phyloP scores from a whole-genome alignment of 2,888 invertebrate species.

The Acanthococcus lagerstroemiae region DNA sequence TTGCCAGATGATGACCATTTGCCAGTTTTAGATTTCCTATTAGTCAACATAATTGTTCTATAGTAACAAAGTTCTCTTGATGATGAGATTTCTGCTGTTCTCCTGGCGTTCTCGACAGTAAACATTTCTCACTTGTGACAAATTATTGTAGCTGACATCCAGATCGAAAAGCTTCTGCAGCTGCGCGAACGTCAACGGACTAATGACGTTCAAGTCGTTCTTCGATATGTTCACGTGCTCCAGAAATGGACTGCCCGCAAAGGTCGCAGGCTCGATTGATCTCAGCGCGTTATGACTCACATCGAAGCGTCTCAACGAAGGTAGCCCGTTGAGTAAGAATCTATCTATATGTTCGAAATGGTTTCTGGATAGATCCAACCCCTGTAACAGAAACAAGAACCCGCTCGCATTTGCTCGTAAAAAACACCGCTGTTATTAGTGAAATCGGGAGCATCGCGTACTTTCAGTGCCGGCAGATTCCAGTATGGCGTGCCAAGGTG shows the following conservation, averaged over 20 bases:
- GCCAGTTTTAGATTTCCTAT: no score
- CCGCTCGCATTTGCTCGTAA: neutral
- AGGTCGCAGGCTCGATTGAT: conserved; percentile 61
- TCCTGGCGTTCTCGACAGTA: no score
- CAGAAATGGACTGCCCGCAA: conserved; percentile 58
- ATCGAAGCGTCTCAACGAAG: conserved; percentile 64
- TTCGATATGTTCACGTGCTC: conserved; percentile 66
- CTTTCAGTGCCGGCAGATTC: conserved; percentile 71
- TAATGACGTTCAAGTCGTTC: conserved; percentile 59
- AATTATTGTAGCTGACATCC: conserved; percentile 61
- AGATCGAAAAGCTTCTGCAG: conserved; percentile 65
- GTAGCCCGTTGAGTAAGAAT: conserved; percentile 60
- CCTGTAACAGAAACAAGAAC: conserved; percentile 43
- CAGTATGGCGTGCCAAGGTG: conserved; percentile 65
- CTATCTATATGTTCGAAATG: conserved; percentile 61
- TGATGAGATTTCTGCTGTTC: no score
- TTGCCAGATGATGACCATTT: no score
- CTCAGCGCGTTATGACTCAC: conserved; percentile 62
- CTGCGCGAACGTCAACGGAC: conserved; percentile 66
- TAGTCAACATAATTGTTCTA: no score
- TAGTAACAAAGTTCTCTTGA: no score
- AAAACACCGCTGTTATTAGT: neutral
- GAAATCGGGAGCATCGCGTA: conserved; percentile 32
- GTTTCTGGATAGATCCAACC: conserved; percentile 69
- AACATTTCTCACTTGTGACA: conserved; percentile 57